Percentiles rank a stretch among this genome's conserved stretches.
Evolutionary conservation across 1,140 invertebrate species (phyloP).

Genomic region (Diprion similis): DNA sequence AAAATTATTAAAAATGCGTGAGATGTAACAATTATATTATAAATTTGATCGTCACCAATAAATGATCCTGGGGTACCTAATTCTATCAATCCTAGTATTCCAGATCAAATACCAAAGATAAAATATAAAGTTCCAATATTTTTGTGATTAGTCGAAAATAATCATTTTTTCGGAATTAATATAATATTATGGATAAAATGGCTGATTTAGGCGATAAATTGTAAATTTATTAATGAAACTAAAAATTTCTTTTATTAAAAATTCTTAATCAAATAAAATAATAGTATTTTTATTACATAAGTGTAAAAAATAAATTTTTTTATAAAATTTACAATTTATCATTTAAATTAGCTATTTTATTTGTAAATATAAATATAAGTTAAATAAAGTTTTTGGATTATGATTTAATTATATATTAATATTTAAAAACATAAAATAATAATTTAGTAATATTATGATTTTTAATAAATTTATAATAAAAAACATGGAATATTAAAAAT

Average conservation of each 20-base stretch:
- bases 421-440: not conserved
- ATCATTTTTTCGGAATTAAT: no score
- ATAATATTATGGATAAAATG: slow-evolving; percentile 42
- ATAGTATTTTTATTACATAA: slow-evolving; percentile 3
- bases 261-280: slow-evolving; percentile 53
- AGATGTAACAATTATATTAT: no score
- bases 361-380: not conserved
- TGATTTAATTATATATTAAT: slow-evolving; percentile 11
- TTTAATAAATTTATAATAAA: no score
- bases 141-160: no score
- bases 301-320: slow-evolving; percentile 9
- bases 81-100: slow-evolving; percentile 73
- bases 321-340: no score
- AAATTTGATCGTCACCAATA: no score
- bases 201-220: no score
- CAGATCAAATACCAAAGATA: slow-evolving; percentile 59
- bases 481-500: no score
- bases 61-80: slow-evolving; percentile 66
- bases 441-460: not conserved
- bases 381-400: slow-evolving; percentile 13
- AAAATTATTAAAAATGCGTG: no score
- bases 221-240: no score
- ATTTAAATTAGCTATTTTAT: no score
- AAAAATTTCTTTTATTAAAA: slow-evolving; percentile 52
- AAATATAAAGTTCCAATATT: slow-evolving; percentile 41